Evolutionary conservation across 1,140 invertebrate species (phyloP).

Genomic region (Drosophila nebulosa): DNA sequence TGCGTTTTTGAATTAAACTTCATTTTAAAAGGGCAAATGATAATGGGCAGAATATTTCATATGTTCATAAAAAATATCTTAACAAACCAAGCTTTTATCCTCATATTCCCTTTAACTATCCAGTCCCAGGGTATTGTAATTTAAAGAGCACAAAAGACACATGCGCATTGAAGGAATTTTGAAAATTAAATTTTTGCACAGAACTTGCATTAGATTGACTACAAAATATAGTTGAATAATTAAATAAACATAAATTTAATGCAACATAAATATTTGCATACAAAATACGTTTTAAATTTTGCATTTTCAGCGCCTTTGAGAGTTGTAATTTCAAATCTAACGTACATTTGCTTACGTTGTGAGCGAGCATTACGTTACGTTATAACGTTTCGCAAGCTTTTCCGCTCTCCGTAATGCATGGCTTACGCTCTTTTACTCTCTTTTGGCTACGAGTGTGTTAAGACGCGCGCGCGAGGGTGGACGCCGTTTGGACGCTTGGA

Average conservation of each 20-base stretch:
- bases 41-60: too few species aligned
- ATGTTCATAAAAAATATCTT: too few species aligned
- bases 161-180: slow-evolving; percentile 20
- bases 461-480: slow-evolving; percentile 42
- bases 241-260: background rate
- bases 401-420: slow-evolving; percentile 14
- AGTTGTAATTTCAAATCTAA: slow-evolving; percentile 13
- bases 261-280: background rate
- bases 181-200: background rate
- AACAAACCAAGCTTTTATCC: too few species aligned
- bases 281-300: background rate
- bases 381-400: slow-evolving; percentile 36
- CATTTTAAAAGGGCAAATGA: too few species aligned
- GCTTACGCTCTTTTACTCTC: slow-evolving; percentile 22
- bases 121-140: background rate
- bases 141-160: background rate
- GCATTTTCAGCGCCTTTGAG: background rate
- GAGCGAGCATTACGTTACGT: slow-evolving; percentile 1
- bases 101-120: background rate
- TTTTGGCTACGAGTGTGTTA: slow-evolving; percentile 30
- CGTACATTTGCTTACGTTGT: background rate
- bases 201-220: background rate
- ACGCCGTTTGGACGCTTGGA: slow-evolving; percentile 49
- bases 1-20: too few species aligned
- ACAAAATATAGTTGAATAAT: background rate